A percentile compares a stretch with the other conserved stretches of the same genome.
phyloP scores from a whole-genome alignment of 2,888 invertebrate species.

The Trilocha varians region DNA sequence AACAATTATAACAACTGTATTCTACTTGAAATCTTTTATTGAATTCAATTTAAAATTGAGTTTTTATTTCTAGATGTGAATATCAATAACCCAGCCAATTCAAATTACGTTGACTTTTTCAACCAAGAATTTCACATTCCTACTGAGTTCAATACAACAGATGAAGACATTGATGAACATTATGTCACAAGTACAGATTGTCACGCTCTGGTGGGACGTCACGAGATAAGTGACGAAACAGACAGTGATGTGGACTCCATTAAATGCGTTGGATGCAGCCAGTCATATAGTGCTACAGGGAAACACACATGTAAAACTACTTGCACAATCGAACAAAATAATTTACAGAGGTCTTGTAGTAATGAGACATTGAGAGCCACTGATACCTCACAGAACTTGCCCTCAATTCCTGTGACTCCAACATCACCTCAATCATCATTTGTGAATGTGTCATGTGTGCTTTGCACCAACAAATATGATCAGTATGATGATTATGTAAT shows the following conservation, averaged over 20 bases:
- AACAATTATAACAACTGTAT: too few species aligned
- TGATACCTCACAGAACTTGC: conserved; percentile 20
- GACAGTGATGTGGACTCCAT: conserved; percentile 65
- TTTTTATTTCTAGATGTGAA: conserved; percentile 29
- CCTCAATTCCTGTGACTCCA: conserved; percentile 21
- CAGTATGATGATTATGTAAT: conserved; percentile 51
- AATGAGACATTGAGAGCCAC: conserved; percentile 60
- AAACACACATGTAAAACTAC: conserved; percentile 54
- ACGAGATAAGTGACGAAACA: conserved; percentile 60
- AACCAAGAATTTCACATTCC: conserved; percentile 59
- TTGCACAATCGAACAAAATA: conserved; percentile 57
- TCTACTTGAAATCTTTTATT: not conserved
- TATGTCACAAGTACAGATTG: conserved; percentile 29
- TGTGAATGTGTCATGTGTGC: conserved; percentile 51
- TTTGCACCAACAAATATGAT: conserved; percentile 57
- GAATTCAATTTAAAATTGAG: not conserved
- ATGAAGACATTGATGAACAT: conserved; percentile 57
- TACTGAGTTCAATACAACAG: conserved; percentile 34
- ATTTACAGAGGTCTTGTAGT: conserved; percentile 50
- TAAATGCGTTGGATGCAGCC: conserved; percentile 59
- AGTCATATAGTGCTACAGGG: conserved; percentile 50
- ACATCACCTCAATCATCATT: conserved; percentile 21
- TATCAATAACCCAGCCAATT: conserved; percentile 35
- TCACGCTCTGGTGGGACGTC: conserved; percentile 17
- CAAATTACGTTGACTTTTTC: conserved; percentile 50